phyloP scores from a whole-genome alignment of 2,113 vertebrate species.

The Pholis gunnellus region DNA sequence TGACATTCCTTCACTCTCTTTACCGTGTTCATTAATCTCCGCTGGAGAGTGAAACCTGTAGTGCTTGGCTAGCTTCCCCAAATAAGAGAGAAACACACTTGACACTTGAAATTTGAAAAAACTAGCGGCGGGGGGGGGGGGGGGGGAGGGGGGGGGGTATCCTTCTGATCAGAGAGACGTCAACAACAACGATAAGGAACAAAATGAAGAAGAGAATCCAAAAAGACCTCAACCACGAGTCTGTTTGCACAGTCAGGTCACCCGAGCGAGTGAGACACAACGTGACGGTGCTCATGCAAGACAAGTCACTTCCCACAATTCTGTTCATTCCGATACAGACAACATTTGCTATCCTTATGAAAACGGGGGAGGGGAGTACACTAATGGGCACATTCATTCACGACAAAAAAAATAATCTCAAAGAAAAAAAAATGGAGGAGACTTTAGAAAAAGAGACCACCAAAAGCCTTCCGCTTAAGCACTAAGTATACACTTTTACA shows the following conservation, averaged over 20 bases:
- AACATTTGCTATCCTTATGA: slow-evolving; percentile 68
- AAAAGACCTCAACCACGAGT: slow-evolving; percentile 65
- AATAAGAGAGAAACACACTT: slow-evolving; percentile 58
- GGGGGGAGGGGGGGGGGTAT: slow-evolving; percentile 30
- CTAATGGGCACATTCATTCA: slow-evolving; percentile 73
- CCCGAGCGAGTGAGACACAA: slow-evolving; percentile 69
- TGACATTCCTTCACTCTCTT: slow-evolving; percentile 68
- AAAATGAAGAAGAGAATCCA: slow-evolving; percentile 61
- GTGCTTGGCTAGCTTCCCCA: slow-evolving; percentile 70
- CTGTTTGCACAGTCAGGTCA: slow-evolving; percentile 66
- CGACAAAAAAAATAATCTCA: slow-evolving; percentile 52
- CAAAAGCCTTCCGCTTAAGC: slow-evolving; percentile 81
- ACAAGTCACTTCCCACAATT: slow-evolving; percentile 75
- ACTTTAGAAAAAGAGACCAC: slow-evolving; percentile 80
- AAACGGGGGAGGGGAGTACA: slow-evolving; percentile 58
- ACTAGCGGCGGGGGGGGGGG: slow-evolving; percentile 8
- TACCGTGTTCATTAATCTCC: slow-evolving; percentile 11
- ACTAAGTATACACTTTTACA: slow-evolving; percentile 85
- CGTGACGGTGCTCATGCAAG: slow-evolving; percentile 83
- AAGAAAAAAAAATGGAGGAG: slow-evolving; percentile 65
- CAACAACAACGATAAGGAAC: slow-evolving; percentile 55
- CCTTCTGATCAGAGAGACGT: slow-evolving; percentile 61
- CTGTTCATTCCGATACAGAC: slow-evolving; percentile 70
- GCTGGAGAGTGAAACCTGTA: slow-evolving; percentile 63
- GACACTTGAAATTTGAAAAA: slow-evolving; percentile 53